Evolutionary conservation across 2,113 vertebrate species (phyloP).

Genomic region (Callocephalon fimbriatum): DNA sequence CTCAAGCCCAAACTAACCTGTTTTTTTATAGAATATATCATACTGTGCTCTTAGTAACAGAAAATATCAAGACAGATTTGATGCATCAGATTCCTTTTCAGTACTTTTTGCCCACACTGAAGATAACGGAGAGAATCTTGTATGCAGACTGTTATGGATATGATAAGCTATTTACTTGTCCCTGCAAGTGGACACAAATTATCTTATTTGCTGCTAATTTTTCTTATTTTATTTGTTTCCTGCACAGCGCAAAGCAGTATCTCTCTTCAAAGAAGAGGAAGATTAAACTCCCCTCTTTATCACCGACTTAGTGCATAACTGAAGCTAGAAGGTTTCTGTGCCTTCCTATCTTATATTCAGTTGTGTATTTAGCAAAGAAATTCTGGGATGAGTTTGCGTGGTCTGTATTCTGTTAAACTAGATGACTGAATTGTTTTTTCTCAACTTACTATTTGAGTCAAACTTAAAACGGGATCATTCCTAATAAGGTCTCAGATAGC

Average conservation of each 20-base stretch:
- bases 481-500: not conserved
- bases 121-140: not conserved
- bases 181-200: not conserved
- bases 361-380: not conserved
- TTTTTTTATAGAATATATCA: not conserved
- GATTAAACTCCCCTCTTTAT: not conserved
- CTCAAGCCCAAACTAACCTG: not conserved
- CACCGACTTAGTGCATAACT: not conserved
- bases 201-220: too few relatives aligned
- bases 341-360: not conserved
- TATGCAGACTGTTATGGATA: not conserved
- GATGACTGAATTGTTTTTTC: not conserved
- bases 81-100: not conserved
- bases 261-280: not conserved
- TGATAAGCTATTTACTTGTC: not conserved
- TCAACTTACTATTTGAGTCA: not conserved
- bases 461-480: not conserved
- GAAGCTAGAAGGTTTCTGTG: not conserved
- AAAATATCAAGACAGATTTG: not conserved
- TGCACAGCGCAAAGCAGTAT: not conserved
- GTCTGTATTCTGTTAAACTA: not conserved
- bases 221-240: too few relatives aligned
- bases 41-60: not conserved
- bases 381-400: not conserved
- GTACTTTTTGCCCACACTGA: not conserved